Base-by-base conservation (phyloP, 2,797 vertebrate genomes). In the Brachyrhaphis roseni region DNA sequence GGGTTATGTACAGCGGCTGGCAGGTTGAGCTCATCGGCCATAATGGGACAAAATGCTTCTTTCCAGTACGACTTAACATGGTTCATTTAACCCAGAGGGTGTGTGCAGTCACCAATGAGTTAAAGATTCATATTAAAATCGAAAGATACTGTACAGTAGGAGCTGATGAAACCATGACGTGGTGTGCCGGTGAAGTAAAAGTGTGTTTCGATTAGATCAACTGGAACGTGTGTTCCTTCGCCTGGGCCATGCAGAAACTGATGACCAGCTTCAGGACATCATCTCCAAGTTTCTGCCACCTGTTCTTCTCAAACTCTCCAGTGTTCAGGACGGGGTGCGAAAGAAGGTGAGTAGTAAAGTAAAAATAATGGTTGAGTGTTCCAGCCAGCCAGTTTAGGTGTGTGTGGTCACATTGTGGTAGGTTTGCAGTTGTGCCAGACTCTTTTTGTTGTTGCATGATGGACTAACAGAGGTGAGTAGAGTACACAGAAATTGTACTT, bases 281-380 rank as follows among this genome's bases (percentile, higher is more conserved):
- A 99, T 99, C 93, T 99, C 98, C 72, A 99, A 99, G 93, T 99
- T 99, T 82, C 94, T 99, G 2, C 98, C 98, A 49, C 98, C 98
- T 47, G 98, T 99, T 88, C 96, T 99, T 59, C 98, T 99, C 83
- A 99, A 99, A 88, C 95, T 99, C 70, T 99, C 98, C 88, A 99
- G 98, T 75, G 97, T 97, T 36, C 98, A 99, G 90, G 98, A 99
- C 85, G 98, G 98, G 34, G 98, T 99, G 80, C 96, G 98, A 72
- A 99, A 99, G 93, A 99, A 99, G 96, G 98, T 99, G 95, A 95
- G 93, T 34, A n/a, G 20, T 6, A 45, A 23, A 68, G 31, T 26
- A 64, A 64, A 36, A 64, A 20, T 20, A 36, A 28, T 23, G 16
- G 5, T 20, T 41, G 8, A 68, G 31, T 57, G 11, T 12, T 57